Evolutionary conservation across 2,888 invertebrate species (phyloP), one percentile per base, ranked within the genome.

Genomic region (Drosophila fungiperda): DNA sequence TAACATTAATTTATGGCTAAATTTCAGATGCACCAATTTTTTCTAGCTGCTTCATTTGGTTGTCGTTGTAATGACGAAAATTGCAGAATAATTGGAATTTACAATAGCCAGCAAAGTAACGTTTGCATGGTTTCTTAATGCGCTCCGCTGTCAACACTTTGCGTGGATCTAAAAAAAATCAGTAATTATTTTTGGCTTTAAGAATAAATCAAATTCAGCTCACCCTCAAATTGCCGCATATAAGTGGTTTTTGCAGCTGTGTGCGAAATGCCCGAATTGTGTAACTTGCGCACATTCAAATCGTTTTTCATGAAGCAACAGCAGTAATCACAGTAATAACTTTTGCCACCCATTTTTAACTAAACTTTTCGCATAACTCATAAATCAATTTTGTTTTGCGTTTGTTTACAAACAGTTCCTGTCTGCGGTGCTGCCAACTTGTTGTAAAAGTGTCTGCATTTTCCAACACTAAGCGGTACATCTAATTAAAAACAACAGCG

Each of bases 291-390:
- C 8, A 93, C 90, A 78, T 92, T 92, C 20, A 91, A 42, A 72
- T 92, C 91, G 65, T 92, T 92, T 77, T 92, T 93, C 82, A 93
- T 89, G 69, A 80, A 92, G 67, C 93, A 93, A 38, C 86, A 78
- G 57, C 93, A 93, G 65, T 93, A 93, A 71, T 93, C 93, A 64
- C 93, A 93, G 62, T 85, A 93, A 83, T 92, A 93, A 74, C 91
- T 93, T 79, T 90, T 92, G 1, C 92, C 92, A 3, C 92, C 93
- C 93, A 93, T 91, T 67, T 20, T 12, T 40, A 7, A 52, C 20
- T 8, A n/a, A 23, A 45, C n/a, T n/a, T 12, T 11, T 5, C 38
- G 4, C 12, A 12, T 26, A 48, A 26, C 1, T 7, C 2, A 15
- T 4, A 20, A 60, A 11, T 6, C 17, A 15, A 45, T 15, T 23